Evolutionary conservation across 2,888 invertebrate genomes (phyloP), one percentile per base, ranked within the genome.

Genomic region (Eueremaeus valkanovi): DNA sequence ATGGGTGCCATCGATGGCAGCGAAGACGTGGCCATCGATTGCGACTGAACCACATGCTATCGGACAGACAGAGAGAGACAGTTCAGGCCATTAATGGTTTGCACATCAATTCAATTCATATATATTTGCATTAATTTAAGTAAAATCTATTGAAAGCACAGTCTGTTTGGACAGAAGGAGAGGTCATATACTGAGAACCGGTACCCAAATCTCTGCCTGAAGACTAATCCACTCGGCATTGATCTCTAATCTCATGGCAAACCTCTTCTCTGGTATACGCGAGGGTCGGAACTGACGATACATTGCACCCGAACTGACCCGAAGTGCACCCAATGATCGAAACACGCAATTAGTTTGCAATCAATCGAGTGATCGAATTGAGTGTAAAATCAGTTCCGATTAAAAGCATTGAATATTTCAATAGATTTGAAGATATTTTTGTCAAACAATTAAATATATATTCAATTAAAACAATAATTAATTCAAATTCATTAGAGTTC

Each of bases 281-380:
- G 68, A 68, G 13, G 68, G 68, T 1, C 68, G 40, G 68, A 68
- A 68, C 68, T 68, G 68, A 24, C 68, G 40, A 27, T 29, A 3
- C 45, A 45, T 45, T 45, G 45, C 16, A 45, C 45, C 9, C 45
- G n/a, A 45, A 45, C 36, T 36, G 36, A 36, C 6, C 45, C n/a
- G n/a, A n/a, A n/a, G n/a, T n/a, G n/a, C n/a, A n/a, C n/a, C n/a
- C n/a, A n/a, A n/a, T n/a, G n/a, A n/a, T n/a, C n/a, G n/a, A n/a
- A n/a, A n/a, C n/a, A n/a, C n/a, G n/a, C n/a, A n/a, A n/a, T n/a
- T n/a, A n/a, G n/a, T n/a, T n/a, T n/a, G n/a, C n/a, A n/a, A n/a
- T n/a, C n/a, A n/a, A n/a, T n/a, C n/a, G n/a, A n/a, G n/a, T n/a
- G n/a, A n/a, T n/a, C n/a, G n/a, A n/a, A n/a, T n/a, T n/a, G n/a